Evolutionary conservation across 2,888 invertebrate species (phyloP), one percentile per base, ranked within the genome.

Genomic region (Barypeithes pellucidus): DNA sequence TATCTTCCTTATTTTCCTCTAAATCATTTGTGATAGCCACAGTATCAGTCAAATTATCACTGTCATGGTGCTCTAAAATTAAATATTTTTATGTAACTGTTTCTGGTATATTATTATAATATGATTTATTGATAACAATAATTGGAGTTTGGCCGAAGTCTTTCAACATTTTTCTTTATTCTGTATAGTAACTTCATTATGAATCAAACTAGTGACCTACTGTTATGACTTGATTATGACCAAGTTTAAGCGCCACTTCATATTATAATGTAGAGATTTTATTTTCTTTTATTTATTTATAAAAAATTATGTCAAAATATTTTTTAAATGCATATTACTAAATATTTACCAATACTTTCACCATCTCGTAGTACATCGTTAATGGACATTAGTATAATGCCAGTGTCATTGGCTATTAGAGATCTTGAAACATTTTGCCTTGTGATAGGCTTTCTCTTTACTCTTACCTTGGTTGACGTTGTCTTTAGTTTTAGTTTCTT

Each of bases 381-480:
- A 33, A 57, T 18, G 16, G 54, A 57, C 54, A 57, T 57, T 57
- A 57, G 16, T 3, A 33, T 33, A 54, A 57, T 3, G 24, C 14
- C 29, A 52, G 14, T 14, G 0, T 24, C 14, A 57, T 33, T 16
- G 16, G 8, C 4, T 33, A 14, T 33, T 16, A 11, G 1, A 29
- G 11, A 11, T 33, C 16, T 22, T 20, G n/a, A 5, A 22, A 11
- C 4, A 57, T 5, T 33, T 33, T 18, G 11, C 18, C 8, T 57
- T 57, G 4, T 33, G n/a, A 3, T 12, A 11, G 33, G 9, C 1
- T 18, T 18, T 11, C 3, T 57, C 18, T 33, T 33, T 16, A 3
- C 9, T 18, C 22, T 54, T 24, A 1, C 33, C 7, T 57, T 24
- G 52, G n/a, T 33, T 16, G 24, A 16, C 14, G 52, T 43, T 14